Conservation (phyloP, 2,113 vertebrate species). For the Neogobius melanostomus region DNA sequence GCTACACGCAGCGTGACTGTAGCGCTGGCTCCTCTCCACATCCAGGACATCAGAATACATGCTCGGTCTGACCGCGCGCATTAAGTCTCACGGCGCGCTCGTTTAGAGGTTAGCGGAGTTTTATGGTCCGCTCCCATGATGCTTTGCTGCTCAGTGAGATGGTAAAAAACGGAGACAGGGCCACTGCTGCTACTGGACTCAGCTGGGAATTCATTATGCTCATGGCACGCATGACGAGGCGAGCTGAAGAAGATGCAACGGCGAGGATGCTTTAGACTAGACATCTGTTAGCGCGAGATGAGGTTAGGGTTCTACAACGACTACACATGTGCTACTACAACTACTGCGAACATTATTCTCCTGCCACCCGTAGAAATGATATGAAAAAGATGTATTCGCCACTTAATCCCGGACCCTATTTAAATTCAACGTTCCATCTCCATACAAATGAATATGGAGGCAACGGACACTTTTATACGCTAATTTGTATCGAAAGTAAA, state of each 20-base stretch:
- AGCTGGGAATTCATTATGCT: conserved; percentile 9
- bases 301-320: not conserved
- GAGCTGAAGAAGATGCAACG: not conserved
- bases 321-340: not conserved
- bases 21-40: not conserved
- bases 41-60: not conserved
- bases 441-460: too few species aligned
- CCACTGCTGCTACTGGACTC: not conserved
- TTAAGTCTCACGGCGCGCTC: conserved; percentile 1
- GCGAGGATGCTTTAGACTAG: not conserved
- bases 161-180: not conserved
- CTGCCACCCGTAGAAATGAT: too few species aligned
- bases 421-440: too few species aligned
- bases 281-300: conserved; percentile 1
- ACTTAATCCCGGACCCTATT: too few species aligned
- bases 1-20: not conserved
- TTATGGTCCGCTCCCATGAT: conserved; percentile 3
- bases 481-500: too few species aligned
- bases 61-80: conserved; percentile 1
- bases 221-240: not conserved
- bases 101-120: not conserved
- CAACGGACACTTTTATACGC: too few species aligned
- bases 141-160: conserved; percentile 7
- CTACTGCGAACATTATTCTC: not conserved
- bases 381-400: too few species aligned